A percentile compares a stretch with the other conserved stretches of the same genome.
phyloP scores from a whole-genome alignment of 2,113 vertebrate species.

The Rattus rattus region DNA sequence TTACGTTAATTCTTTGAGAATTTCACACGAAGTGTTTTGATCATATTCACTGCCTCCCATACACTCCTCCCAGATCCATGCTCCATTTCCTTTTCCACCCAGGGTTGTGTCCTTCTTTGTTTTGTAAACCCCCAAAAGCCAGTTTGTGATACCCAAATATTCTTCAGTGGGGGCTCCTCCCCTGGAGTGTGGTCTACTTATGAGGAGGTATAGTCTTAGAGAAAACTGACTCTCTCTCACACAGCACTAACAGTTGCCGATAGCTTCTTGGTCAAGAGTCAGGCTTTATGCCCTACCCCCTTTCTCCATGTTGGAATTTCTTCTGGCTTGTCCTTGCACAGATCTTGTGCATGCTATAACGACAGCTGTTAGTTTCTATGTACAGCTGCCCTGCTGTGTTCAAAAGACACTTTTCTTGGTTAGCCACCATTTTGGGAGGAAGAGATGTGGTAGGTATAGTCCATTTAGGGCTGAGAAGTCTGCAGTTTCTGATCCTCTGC shows the following conservation, averaged over 20 bases:
- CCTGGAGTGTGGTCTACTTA: not conserved
- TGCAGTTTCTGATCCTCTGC: not conserved
- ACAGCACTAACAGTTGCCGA: not conserved
- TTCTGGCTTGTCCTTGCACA: not conserved
- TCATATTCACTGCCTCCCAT: not conserved
- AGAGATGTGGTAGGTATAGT: not conserved
- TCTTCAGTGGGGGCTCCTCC: not conserved
- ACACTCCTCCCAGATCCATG: not conserved
- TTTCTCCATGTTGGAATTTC: not conserved
- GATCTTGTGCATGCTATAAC: not conserved
- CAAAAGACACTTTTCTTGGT: not conserved
- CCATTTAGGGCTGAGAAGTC: not conserved
- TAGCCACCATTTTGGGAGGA: not conserved
- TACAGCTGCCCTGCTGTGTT: not conserved
- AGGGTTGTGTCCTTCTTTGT: not conserved
- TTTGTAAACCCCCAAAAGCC: not conserved
- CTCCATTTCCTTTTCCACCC: not conserved
- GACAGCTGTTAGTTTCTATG: not conserved
- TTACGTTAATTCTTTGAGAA: not conserved
- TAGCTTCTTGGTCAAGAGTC: not conserved
- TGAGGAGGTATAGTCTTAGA: not conserved
- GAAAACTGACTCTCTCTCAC: not conserved
- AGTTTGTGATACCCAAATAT: not conserved
- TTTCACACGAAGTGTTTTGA: not conserved
- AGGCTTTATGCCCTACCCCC: not conserved